Percentiles rank a stretch among this genome's conserved stretches.
Evolutionary conservation across 2,888 invertebrate genomes (phyloP).

Genomic region (Drosophila bunnanda): DNA sequence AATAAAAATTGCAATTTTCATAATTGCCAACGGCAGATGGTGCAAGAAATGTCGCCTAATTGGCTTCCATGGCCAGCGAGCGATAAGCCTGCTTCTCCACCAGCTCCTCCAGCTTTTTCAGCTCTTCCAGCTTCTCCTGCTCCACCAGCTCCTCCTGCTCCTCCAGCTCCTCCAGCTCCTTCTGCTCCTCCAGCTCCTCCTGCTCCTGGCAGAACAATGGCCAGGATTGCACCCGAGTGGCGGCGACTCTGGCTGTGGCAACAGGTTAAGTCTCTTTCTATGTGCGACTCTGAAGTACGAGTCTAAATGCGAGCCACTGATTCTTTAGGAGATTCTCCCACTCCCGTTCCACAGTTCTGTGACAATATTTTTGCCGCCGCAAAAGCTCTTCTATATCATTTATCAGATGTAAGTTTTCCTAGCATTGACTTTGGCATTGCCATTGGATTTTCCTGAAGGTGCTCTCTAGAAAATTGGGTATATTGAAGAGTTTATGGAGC

Average conservation of each 20-base stretch:
- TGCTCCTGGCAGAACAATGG: constrained; percentile 72
- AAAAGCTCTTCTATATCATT: constrained; percentile 74
- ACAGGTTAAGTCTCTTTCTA: constrained; percentile 49
- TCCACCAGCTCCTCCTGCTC: constrained; percentile 8
- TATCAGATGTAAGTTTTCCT: constrained; percentile 78
- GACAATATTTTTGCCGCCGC: constrained; percentile 71
- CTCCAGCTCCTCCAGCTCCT: constrained; percentile 29
- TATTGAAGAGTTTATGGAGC: not conserved
- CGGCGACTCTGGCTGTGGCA: constrained; percentile 14
- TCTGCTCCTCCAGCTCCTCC: not conserved
- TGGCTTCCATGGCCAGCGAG: constrained; percentile 58
- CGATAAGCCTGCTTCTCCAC: constrained; percentile 59
- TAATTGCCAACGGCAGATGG: constrained; percentile 76
- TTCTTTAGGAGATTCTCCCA: constrained; percentile 12
- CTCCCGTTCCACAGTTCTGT: constrained; percentile 15
- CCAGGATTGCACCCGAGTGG: constrained; percentile 47
- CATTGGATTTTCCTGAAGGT: constrained; percentile 42
- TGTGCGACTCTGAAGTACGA: constrained; percentile 3
- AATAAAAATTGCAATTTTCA: constrained; percentile 82
- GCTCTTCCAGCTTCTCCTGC: constrained; percentile 18
- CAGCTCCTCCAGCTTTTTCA: not conserved
- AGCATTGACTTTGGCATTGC: constrained; percentile 65
- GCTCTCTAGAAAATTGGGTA: constrained; percentile 16
- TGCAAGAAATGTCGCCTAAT: constrained; percentile 81
- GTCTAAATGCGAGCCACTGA: constrained; percentile 2